Evolutionary conservation across 2,797 vertebrate species (phyloP).

Genomic region (Poeciliopsis gracilis): DNA sequence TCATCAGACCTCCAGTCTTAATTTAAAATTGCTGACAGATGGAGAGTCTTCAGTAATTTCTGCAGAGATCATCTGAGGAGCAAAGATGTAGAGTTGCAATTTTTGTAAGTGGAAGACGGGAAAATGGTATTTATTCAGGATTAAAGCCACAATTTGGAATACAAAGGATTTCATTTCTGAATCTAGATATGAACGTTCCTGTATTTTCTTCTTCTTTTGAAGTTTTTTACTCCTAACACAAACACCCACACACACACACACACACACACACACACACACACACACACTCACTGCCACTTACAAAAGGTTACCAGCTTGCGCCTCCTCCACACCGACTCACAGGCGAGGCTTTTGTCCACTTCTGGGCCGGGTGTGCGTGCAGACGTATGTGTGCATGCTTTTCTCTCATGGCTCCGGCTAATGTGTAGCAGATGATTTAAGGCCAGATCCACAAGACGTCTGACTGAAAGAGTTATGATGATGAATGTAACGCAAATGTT

Average conservation of each 20-base stretch:
- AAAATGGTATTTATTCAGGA: neutral
- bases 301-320: conserved; percentile 70
- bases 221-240: conserved; percentile 55
- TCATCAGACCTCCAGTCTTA: conserved; percentile 45
- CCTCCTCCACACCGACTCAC: conserved; percentile 65
- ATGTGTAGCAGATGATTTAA: conserved; percentile 81
- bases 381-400: conserved; percentile 34
- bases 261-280: conserved; percentile 35
- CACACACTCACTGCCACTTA: conserved; percentile 60
- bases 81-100: conserved; percentile 18
- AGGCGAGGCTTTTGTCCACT: conserved; percentile 69
- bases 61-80: conserved; percentile 45
- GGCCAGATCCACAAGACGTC: conserved; percentile 55
- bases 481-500: conserved; percentile 68
- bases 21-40: conserved; percentile 75
- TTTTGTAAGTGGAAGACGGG: neutral
- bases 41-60: conserved; percentile 46
- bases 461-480: conserved; percentile 65
- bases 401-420: conserved; percentile 63
- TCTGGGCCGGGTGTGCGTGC: conserved; percentile 26
- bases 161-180: neutral
- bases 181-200: conserved; percentile 25
- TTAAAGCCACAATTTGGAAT: neutral
- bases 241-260: conserved; percentile 36
- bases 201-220: conserved; percentile 57